A percentile compares a stretch with the other conserved stretches of the same genome.
Evolutionary conservation across 2,888 invertebrate genomes (phyloP).

Genomic region (Agrenia bidenticulata): DNA sequence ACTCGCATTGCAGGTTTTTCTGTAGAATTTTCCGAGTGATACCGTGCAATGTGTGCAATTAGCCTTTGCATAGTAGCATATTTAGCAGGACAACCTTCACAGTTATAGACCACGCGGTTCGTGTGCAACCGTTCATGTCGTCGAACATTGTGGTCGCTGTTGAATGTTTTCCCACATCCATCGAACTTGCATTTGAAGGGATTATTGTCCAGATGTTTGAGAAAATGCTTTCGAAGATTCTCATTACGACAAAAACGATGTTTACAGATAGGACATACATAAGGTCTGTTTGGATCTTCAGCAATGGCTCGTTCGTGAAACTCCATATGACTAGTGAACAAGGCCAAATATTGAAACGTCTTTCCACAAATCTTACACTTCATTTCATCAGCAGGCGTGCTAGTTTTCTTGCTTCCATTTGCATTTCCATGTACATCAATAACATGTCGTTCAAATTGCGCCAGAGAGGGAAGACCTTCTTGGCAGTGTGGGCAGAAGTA

Average conservation of each 20-base stretch:
- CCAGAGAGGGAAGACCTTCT: neutral
- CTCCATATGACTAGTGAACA: neutral
- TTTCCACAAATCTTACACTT: neutral
- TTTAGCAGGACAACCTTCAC: no score
- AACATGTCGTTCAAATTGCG: neutral
- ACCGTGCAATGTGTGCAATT: no score
- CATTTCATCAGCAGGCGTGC: no score
- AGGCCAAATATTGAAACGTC: neutral
- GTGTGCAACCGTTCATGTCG: neutral
- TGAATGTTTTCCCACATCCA: neutral
- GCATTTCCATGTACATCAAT: neutral
- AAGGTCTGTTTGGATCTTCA: conserved; percentile 4
- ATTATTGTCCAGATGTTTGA: conserved; percentile 18
- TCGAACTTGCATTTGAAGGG: neutral
- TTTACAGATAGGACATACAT: conserved; percentile 11
- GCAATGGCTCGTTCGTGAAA: neutral
- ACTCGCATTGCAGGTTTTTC: no score
- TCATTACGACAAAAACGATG: neutral
- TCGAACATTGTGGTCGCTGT: neutral
- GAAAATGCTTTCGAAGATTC: neutral
- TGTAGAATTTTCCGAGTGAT: no score
- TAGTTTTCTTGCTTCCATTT: neutral
- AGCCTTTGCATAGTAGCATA: no score
- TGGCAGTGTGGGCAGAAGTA: neutral
- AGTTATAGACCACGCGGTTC: no score